phyloP scores from a whole-genome alignment of 2,888 invertebrate genomes.

The Sthenelais limicola region DNA sequence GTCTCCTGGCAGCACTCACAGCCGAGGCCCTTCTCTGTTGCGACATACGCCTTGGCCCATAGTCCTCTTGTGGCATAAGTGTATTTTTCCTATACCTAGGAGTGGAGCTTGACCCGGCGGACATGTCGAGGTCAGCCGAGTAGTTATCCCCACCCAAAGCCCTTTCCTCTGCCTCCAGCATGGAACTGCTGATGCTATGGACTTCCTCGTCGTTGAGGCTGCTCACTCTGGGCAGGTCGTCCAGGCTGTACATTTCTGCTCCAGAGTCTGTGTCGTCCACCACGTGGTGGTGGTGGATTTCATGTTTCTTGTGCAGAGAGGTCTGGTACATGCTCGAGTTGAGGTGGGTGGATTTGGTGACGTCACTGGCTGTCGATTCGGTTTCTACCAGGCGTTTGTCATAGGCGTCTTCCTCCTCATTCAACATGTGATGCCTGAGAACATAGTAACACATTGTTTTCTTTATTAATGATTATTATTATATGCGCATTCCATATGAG shows the following conservation, averaged over 20 bases:
- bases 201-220: conserved; percentile 50
- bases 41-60: conserved; percentile 30
- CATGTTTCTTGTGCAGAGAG: conserved; percentile 24
- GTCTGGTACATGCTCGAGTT: conserved; percentile 37
- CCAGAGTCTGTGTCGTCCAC: conserved; percentile 43
- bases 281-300: conserved; percentile 38
- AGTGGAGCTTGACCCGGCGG: conserved; percentile 13
- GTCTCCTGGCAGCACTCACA: conserved; percentile 39
- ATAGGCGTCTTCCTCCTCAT: conserved; percentile 44
- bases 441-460: too few species aligned
- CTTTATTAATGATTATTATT: too few species aligned
- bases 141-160: conserved; percentile 41
- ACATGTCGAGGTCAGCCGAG: conserved; percentile 32
- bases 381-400: conserved; percentile 48
- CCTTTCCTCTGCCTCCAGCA: conserved; percentile 49
- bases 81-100: conserved; percentile 27
- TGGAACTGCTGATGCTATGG: conserved; percentile 48
- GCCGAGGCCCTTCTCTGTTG: conserved; percentile 34
- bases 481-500: too few species aligned
- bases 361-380: conserved; percentile 44
- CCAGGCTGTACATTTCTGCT: conserved; percentile 48
- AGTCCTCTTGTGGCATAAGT: conserved; percentile 25
- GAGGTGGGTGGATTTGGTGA: conserved; percentile 36
- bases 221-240: conserved; percentile 48
- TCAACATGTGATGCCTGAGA: not conserved